Percentiles rank a stretch among this genome's conserved stretches.
These are phyloP conservation scores for Adelognathus sp. DNA, from an alignment of 2,888 invertebrate genomes.

Conservation along the genomic window DNA sequence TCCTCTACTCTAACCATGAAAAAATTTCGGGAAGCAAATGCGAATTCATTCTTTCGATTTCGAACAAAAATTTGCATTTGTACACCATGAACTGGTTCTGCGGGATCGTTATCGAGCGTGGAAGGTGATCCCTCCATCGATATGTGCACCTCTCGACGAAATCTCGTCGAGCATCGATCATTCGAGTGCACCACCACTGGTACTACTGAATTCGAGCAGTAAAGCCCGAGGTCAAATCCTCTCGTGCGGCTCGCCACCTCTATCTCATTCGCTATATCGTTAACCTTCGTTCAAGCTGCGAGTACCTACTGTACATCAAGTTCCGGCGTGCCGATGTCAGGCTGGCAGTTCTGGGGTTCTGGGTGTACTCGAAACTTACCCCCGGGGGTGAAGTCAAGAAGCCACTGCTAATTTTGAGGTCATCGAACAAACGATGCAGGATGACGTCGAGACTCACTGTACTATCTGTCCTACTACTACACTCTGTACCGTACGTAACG, in stretches of 20 bases:
- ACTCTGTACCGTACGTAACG: background rate
- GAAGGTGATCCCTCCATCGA: conserved; percentile 26
- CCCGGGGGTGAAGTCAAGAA: conserved; percentile 28
- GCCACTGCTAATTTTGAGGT: conserved; percentile 63
- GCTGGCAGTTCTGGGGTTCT: background rate
- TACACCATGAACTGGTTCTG: background rate
- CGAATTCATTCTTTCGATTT: too few species aligned
- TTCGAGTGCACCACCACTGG: conserved; percentile 26
- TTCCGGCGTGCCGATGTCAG: conserved; percentile 7
- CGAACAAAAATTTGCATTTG: too few species aligned
- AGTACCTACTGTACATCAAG: background rate
- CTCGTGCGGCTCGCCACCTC: conserved; percentile 32
- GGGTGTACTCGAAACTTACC: conserved; percentile 11
- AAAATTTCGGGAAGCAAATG: too few species aligned
- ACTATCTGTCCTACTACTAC: background rate
- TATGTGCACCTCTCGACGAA: conserved; percentile 47
- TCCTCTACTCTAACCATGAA: too few species aligned
- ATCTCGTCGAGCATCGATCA: conserved; percentile 30
- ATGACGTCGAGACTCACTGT: conserved; percentile 38
- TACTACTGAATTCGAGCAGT: conserved; percentile 18
- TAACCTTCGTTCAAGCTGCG: conserved; percentile 8
- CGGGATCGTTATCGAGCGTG: background rate
- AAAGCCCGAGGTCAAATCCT: conserved; percentile 50
- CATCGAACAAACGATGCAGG: conserved; percentile 64
- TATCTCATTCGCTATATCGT: conserved; percentile 13